Conservation (phyloP, 35 echinoderm and acorn worm species). For the Nesometra sesokonis region DNA sequence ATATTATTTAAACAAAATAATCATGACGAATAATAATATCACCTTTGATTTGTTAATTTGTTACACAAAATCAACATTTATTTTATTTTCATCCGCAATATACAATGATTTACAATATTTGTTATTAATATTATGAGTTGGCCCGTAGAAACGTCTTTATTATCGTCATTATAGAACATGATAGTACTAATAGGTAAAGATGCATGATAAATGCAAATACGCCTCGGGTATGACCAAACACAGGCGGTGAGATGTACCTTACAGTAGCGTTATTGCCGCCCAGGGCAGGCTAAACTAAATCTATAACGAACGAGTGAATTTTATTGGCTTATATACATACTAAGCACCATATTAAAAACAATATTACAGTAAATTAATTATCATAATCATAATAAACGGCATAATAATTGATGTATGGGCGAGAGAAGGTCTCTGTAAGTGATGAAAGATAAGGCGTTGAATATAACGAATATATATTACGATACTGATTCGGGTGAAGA, state of each 20-base stretch:
- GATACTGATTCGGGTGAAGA: too few species aligned
- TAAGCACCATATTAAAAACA: neutral
- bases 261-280: neutral
- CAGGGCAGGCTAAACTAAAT: neutral
- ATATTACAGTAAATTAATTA: slow-evolving; percentile 1
- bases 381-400: neutral
- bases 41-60: too few species aligned
- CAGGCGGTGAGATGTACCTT: neutral
- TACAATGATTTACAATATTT: neutral
- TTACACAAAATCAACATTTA: neutral
- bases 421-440: neutral
- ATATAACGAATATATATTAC: too few species aligned
- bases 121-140: neutral
- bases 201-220: neutral
- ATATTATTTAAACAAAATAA: too few species aligned
- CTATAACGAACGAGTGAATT: neutral
- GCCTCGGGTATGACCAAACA: neutral
- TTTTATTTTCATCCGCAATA: too few species aligned
- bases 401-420: neutral
- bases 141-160: neutral
- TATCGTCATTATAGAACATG: neutral
- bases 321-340: slow-evolving; percentile 1
- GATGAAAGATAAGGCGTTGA: too few species aligned
- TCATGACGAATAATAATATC: too few species aligned
- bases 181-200: neutral